These are phyloP conservation scores for Alectoris magna DNA, from an alignment of 2,797 vertebrate genomes.

Conservation along the genomic window DNA sequence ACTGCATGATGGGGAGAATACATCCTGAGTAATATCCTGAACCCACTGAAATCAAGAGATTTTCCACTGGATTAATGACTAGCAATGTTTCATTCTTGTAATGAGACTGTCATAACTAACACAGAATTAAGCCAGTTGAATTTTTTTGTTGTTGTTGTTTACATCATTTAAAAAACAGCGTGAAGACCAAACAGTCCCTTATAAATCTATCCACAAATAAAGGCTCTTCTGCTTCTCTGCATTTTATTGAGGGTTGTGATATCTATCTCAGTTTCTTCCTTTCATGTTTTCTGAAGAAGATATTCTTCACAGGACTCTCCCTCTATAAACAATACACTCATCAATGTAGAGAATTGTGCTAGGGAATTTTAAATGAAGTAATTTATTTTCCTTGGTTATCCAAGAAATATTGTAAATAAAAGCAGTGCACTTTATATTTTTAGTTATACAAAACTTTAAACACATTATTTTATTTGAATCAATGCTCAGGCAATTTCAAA, in stretches of 20 bases:
- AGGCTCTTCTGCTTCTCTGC: not conserved
- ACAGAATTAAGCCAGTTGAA: not conserved
- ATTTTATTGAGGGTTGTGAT: rapidly evolving
- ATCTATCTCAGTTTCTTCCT: not conserved
- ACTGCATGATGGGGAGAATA: not conserved
- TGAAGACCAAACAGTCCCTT: not conserved
- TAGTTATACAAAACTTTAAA: not conserved
- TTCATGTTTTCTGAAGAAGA: not conserved
- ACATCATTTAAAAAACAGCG: not conserved
- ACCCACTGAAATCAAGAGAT: not conserved
- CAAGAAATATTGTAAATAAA: not conserved
- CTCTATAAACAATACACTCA: not conserved
- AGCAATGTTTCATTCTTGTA: rapidly evolving
- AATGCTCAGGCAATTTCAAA: not conserved
- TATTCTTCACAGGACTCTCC: not conserved
- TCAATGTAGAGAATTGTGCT: not conserved
- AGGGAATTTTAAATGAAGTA: not conserved
- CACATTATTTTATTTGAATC: not conserved
- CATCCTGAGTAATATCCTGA: not conserved
- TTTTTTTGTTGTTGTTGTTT: not conserved
- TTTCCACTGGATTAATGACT: not conserved
- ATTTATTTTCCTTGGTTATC: not conserved
- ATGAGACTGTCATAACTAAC: not conserved
- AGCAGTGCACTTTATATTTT: not conserved
- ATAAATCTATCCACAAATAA: not conserved